Evolutionary conservation across 2,113 vertebrate species (phyloP).

Genomic region (Pseudorhombus dupliciocellatus): DNA sequence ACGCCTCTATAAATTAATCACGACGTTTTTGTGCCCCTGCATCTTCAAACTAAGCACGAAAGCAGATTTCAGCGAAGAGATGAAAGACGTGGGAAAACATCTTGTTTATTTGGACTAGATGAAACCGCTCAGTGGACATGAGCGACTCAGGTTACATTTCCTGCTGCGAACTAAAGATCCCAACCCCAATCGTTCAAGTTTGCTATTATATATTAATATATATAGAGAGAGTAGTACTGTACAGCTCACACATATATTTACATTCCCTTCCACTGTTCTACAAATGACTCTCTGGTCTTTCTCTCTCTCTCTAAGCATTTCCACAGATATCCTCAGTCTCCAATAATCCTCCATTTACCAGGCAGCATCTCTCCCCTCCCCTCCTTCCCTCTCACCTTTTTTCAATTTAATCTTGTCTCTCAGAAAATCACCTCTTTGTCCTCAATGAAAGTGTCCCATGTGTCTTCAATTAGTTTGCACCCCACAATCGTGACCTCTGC

Average conservation of each 20-base stretch:
- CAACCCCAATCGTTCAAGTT: too few relatives aligned
- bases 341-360: slow-evolving; percentile 35
- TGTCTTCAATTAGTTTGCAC: slow-evolving; percentile 62
- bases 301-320: background rate
- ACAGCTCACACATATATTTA: background rate
- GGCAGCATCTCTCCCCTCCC: slow-evolving; percentile 17
- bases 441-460: slow-evolving; percentile 47
- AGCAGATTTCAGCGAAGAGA: slow-evolving; percentile 23
- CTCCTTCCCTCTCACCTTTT: slow-evolving; percentile 35
- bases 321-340: slow-evolving; percentile 28
- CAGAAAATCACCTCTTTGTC: slow-evolving; percentile 59
- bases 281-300: background rate
- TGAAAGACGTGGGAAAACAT: slow-evolving; percentile 10
- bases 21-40: background rate
- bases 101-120: background rate
- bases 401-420: slow-evolving; percentile 61
- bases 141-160: too few relatives aligned
- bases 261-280: slow-evolving; percentile 12
- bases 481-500: slow-evolving; percentile 42
- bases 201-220: background rate
- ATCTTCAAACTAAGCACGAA: slow-evolving; percentile 13
- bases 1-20: background rate
- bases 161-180: too few relatives aligned
- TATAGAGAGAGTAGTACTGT: background rate
- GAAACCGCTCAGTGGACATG: too few relatives aligned